These are phyloP conservation scores for Odontomachus brunneus DNA, from an alignment of 1,140 invertebrate species.

Conservation along the genomic window DNA sequence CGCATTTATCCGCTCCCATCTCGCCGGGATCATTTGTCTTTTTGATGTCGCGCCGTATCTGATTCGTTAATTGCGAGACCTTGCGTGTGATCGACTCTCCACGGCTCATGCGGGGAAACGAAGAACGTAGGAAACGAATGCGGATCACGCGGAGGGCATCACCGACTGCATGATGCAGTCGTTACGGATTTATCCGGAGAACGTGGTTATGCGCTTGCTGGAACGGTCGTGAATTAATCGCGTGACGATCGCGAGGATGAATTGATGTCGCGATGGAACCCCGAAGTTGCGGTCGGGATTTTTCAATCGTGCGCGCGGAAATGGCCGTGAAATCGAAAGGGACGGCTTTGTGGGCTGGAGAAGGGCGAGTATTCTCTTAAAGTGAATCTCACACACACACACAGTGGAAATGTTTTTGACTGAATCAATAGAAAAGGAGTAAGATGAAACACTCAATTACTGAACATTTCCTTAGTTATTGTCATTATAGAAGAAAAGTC, in stretches of 20 bases:
- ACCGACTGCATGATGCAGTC: neutral
- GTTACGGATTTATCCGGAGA: slow-evolving; percentile 8
- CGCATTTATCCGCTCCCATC: slow-evolving; percentile 73
- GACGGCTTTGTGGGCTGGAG: too few species aligned
- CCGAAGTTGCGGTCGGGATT: neutral
- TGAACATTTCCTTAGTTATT: too few species aligned
- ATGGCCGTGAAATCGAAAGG: neutral
- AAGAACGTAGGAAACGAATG: slow-evolving; percentile 35
- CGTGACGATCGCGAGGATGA: neutral
- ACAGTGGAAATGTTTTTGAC: too few species aligned
- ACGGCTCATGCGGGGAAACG: slow-evolving; percentile 28
- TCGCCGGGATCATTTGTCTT: slow-evolving; percentile 76
- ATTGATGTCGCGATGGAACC: neutral
- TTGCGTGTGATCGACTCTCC: slow-evolving; percentile 75
- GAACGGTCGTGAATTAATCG: slow-evolving; percentile 29
- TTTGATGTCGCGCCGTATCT: slow-evolving; percentile 78
- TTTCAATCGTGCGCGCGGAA: too few species aligned
- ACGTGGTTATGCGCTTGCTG: neutral
- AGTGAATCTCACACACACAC: too few species aligned
- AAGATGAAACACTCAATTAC: too few species aligned
- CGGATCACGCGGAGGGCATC: slow-evolving; percentile 11
- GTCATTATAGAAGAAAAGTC: too few species aligned
- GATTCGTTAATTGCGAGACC: slow-evolving; percentile 78
- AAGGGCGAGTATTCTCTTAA: too few species aligned
- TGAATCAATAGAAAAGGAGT: too few species aligned